phyloP scores from a whole-genome alignment of 2,797 vertebrate genomes.

The Eremophila alpestris region DNA sequence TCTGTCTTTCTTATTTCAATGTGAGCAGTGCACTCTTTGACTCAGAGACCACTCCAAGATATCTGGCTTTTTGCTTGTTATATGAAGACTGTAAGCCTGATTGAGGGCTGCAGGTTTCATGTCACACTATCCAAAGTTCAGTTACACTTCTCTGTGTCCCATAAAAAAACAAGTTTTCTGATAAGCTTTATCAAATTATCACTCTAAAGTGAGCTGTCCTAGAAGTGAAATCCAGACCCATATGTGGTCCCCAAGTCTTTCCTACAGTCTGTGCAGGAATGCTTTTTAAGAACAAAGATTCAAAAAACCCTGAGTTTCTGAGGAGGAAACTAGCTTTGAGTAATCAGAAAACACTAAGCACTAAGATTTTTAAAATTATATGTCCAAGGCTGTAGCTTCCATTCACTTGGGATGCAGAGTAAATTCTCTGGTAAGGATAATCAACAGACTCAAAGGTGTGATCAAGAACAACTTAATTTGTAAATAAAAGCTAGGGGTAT shows the following conservation, averaged over 20 bases:
- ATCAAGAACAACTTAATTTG: background rate
- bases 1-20: background rate
- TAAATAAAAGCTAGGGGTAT: background rate
- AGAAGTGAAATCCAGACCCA: background rate
- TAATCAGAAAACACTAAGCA: background rate
- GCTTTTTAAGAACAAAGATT: background rate
- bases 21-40: background rate
- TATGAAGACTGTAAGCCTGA: background rate
- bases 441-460: background rate
- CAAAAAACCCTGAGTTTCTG: background rate
- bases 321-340: background rate
- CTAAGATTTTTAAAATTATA: background rate
- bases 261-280: background rate
- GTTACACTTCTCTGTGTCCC: background rate
- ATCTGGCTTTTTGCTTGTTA: background rate
- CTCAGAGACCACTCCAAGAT: background rate
- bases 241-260: background rate
- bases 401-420: background rate
- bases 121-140: background rate
- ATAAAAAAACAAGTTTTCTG: background rate
- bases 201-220: background rate
- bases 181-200: background rate
- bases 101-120: background rate
- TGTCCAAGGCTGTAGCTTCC: background rate
- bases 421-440: background rate